Evolutionary conservation across 1,140 invertebrate genomes (phyloP), one percentile per base, ranked within the genome.

Genomic region (Pogonus chalceus): DNA sequence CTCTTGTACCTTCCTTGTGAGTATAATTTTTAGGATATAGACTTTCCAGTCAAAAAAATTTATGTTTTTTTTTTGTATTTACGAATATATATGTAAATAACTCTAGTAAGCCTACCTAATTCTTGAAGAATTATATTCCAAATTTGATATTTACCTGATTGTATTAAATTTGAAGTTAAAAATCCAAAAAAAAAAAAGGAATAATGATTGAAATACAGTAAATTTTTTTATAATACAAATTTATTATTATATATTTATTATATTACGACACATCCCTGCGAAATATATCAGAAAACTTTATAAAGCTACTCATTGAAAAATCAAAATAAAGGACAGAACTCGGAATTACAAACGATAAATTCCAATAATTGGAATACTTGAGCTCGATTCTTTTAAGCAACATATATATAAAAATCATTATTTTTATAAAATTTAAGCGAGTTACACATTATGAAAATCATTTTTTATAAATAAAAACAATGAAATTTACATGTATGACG

Each of bases 181-280:
- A 7, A 31, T 31, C 14, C 14, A 31, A 14, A 14, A 46, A 12
- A 46, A 3, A 46, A 20, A 46, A 46, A 12, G 16, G 20, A 18
- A 46, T 46, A 49, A 49, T 22, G 20, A 49, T 12, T 20, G 2
- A 23, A 49, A 49, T 20, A 49, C 21, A 10, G 7, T 23, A 49
- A 7, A 48, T 22, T 31, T 39, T 52, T 64, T 64, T 67, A 69
- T 69, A 68, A 67, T 70, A 70, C 68, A 70, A 70, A 70, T 70
- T 70, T 70, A 70, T 70, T 68, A 67, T 60, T 66, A 65, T 67
- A 58, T 65, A 63, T 58, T 61, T 58, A 62, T 61, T 61, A 60
- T 62, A 69, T 65, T 7, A 70, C 68, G 69, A 62, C 66, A 67
- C 65, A 65, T 68, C 61, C 63, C 61, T 68, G 66, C 66, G 62